Percentiles rank a stretch among this genome's conserved stretches.
These are phyloP conservation scores for Melanerpes aurifrons DNA, from an alignment of 2,113 vertebrate genomes.

Conservation along the genomic window DNA sequence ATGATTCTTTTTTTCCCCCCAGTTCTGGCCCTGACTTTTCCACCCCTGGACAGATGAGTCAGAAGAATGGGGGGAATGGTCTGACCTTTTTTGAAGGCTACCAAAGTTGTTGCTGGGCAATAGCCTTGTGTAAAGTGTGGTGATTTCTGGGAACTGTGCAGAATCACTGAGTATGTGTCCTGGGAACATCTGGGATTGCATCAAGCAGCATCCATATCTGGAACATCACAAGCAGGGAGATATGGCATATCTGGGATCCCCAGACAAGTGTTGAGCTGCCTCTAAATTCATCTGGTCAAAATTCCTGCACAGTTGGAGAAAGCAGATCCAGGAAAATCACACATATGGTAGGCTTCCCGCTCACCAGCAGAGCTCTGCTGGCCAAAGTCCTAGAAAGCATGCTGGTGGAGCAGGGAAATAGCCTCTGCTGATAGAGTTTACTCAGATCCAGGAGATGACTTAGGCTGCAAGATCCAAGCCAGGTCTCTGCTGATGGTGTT, in stretches of 20 bases:
- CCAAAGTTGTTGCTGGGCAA: neutral
- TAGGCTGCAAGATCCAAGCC: constrained; percentile 25
- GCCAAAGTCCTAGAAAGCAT: constrained; percentile 60
- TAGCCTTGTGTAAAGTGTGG: neutral
- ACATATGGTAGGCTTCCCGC: constrained; percentile 52
- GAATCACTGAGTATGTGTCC: neutral
- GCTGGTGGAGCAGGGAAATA: constrained; percentile 41
- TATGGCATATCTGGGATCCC: constrained; percentile 15
- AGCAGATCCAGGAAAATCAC: constrained; percentile 62
- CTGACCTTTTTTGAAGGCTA: neutral
- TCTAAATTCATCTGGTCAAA: constrained; percentile 24
- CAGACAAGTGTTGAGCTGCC: constrained; percentile 19
- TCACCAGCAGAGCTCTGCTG: constrained; percentile 53
- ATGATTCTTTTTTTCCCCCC: neutral
- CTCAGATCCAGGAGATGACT: neutral
- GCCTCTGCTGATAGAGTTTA: neutral
- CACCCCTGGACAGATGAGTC: neutral
- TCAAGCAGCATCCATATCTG: constrained; percentile 4
- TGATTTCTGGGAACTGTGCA: constrained; percentile 5
- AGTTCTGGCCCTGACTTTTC: neutral
- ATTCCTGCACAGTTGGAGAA: constrained; percentile 30
- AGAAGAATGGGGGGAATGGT: neutral
- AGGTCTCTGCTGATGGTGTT: neutral
- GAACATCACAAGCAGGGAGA: constrained; percentile 2
- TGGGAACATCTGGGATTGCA: neutral